Percentiles rank a stretch among this genome's conserved stretches.
These are phyloP conservation scores for Pelodiscus sinensis DNA, from an alignment of 2,113 vertebrate species.

Conservation along the genomic window DNA sequence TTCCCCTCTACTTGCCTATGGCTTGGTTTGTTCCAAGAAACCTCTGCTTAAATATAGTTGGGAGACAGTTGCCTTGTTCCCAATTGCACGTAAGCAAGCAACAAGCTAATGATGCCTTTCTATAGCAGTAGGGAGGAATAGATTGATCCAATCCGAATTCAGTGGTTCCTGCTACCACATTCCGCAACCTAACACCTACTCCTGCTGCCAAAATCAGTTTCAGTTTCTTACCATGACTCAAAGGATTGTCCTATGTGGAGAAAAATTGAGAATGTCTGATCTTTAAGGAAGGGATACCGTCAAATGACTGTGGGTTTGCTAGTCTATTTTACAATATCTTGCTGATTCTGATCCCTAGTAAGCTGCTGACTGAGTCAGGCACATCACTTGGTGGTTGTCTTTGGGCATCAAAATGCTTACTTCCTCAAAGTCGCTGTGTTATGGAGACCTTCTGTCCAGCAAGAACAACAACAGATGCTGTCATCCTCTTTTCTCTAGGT, in stretches of 20 bases:
- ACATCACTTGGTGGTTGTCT: not conserved
- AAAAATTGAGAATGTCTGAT: not conserved
- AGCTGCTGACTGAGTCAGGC: not conserved
- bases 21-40: not conserved
- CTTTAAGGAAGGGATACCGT: not conserved
- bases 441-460: not conserved
- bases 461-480: not conserved
- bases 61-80: not conserved
- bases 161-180: not conserved
- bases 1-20: not conserved
- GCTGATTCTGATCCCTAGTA: not conserved
- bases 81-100: accelerated
- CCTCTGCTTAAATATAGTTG: not conserved
- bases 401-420: not conserved
- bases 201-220: not conserved
- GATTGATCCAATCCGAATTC: not conserved
- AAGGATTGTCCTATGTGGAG: not conserved
- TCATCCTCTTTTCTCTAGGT: not conserved
- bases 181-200: not conserved
- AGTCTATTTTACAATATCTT: not conserved
- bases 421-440: not conserved
- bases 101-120: not conserved
- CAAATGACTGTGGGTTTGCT: not conserved
- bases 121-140: not conserved
- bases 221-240: not conserved